These are phyloP conservation scores for Turdus rufiventris DNA, from an alignment of 2,113 vertebrate genomes.

Conservation along the genomic window DNA sequence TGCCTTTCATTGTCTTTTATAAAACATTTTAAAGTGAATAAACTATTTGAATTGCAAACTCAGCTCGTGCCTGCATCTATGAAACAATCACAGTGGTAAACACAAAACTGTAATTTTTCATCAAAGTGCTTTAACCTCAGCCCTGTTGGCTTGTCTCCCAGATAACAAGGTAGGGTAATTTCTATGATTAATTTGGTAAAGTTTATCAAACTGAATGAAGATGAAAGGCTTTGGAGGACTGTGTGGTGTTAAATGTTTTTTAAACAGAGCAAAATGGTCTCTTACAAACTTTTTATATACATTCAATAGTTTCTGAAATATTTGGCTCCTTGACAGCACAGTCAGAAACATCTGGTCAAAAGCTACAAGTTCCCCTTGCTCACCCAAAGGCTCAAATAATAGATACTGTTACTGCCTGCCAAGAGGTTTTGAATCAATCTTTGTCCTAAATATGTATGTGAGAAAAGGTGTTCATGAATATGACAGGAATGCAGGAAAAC, in stretches of 20 bases:
- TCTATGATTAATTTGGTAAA: background rate
- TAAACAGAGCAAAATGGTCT: background rate
- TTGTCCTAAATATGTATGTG: background rate
- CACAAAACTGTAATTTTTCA: background rate
- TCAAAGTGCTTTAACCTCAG: background rate
- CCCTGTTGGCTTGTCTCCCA: background rate
- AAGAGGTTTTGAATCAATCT: background rate
- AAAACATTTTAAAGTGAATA: background rate
- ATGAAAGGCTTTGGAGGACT: background rate
- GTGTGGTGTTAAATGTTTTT: background rate
- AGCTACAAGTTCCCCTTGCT: background rate
- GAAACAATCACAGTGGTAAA: background rate
- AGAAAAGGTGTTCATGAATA: background rate
- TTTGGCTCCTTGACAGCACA: background rate
- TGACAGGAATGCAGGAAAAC: background rate
- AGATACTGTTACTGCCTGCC: background rate
- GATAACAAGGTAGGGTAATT: background rate
- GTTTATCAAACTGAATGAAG: background rate
- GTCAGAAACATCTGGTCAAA: background rate
- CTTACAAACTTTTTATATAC: background rate
- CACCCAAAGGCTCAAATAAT: background rate
- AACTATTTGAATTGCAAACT: conserved; percentile 34
- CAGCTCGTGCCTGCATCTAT: background rate
- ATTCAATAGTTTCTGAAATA: background rate
- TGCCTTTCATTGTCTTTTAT: conserved; percentile 1